phyloP scores from a whole-genome alignment of 2,888 invertebrate genomes.

The Sinohyriopsis cumingii region DNA sequence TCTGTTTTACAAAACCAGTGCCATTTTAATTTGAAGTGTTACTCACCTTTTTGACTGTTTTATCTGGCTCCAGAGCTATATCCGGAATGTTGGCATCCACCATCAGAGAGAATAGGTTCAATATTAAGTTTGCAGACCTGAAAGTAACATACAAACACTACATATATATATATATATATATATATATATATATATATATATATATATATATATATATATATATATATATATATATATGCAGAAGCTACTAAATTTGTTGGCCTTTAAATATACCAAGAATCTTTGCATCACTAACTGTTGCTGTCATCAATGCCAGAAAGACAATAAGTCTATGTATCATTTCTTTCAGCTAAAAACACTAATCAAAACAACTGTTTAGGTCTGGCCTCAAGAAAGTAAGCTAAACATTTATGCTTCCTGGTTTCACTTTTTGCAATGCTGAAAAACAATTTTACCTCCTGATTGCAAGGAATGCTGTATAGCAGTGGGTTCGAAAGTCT shows the following conservation, averaged over 20 bases:
- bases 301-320: too few species aligned
- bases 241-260: too few species aligned
- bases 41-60: slow-evolving; percentile 94
- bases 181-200: background rate
- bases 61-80: slow-evolving; percentile 98
- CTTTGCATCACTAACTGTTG: too few species aligned
- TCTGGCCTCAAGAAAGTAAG: too few species aligned
- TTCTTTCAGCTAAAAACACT: too few species aligned
- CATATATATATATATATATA: background rate
- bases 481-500: slow-evolving; percentile 91
- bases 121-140: slow-evolving; percentile 94
- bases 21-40: background rate
- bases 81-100: slow-evolving; percentile 98
- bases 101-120: slow-evolving; percentile 98
- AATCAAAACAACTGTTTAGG: too few species aligned
- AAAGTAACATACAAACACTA: slow-evolving; percentile 13
- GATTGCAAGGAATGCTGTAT: slow-evolving; percentile 95
- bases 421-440: too few species aligned
- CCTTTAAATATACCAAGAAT: too few species aligned
- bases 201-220: background rate
- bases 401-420: too few species aligned
- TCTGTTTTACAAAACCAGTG: background rate
- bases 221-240: background rate
- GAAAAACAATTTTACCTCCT: slow-evolving; percentile 77
- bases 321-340: too few species aligned